These are phyloP conservation scores for Rhopilema esculentum DNA, from an alignment of 30 jellyfish, hydroid and myxozoan species.

Conservation along the genomic window DNA sequence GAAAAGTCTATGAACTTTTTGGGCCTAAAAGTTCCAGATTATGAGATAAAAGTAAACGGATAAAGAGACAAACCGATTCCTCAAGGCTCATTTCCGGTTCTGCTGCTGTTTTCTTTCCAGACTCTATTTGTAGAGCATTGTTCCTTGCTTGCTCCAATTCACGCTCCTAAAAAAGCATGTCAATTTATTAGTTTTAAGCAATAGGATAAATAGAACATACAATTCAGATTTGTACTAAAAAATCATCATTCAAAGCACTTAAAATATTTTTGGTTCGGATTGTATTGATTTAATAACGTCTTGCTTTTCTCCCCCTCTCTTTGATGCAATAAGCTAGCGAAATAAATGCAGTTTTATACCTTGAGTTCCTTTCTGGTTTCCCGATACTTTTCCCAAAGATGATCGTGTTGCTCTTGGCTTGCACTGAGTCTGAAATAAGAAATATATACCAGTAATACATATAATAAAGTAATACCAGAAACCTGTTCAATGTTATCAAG, in stretches of 20 bases:
- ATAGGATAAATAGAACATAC: neutral
- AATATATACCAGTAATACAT: neutral
- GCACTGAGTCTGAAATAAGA: conserved; percentile 8
- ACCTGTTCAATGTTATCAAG: too few species aligned
- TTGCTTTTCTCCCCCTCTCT: too few species aligned
- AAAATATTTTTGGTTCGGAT: neutral
- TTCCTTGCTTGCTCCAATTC: conserved; percentile 8
- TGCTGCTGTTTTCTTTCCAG: neutral
- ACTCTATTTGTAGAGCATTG: neutral
- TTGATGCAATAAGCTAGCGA: too few species aligned
- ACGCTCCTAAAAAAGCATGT: neutral
- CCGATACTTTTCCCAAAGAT: conserved; percentile 8
- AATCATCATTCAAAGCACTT: neutral
- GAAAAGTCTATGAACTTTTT: too few species aligned
- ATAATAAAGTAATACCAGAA: neutral
- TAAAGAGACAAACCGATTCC: conserved; percentile 18
- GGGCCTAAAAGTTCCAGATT: too few species aligned
- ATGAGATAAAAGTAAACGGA: too few species aligned
- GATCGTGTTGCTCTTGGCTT: conserved; percentile 34
- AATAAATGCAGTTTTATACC: neutral
- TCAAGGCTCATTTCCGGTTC: conserved; percentile 2
- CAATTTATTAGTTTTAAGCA: too few species aligned
- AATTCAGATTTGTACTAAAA: neutral
- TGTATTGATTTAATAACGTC: too few species aligned
- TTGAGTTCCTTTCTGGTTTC: conserved; percentile 25